Base-by-base conservation (phyloP, 2,797 vertebrate species). In the Peromyscus aztecus region DNA sequence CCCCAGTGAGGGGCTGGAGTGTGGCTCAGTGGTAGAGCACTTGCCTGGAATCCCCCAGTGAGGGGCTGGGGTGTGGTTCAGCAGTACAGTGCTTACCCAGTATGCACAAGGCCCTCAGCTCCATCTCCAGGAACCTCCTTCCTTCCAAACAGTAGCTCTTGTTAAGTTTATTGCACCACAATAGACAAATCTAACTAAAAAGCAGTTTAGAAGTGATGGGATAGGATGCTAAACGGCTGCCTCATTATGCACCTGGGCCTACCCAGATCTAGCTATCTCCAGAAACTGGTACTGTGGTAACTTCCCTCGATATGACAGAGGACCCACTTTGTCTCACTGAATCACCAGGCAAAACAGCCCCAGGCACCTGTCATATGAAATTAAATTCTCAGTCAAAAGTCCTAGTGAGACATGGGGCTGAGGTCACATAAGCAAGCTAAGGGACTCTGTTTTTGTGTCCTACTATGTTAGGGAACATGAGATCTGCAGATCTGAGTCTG, bases 291-390 rank as follows among this genome's bases (percentile, higher is more conserved):
- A 14, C 43, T n/a, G 43, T n/a, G 83, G 34, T 49, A 43, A 43
- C 43, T 63, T 67, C 21, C 34, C 63, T 1, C 1, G 3, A 19
- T 34, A 43, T 67, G 63, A 69, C 83, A n/a, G 43, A 69, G 46
- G 19, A 52, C 31, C 21, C 63, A 69, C 31, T 69, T n/a, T 27
- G 31, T 85, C 63, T 67, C 43, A 85, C 43, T 52, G 49, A 69
- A 52, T 85, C 63, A 85, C 40, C 43, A 85, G 83, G 83, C 31
- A 69, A 85, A 85, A 85, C 43, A 85, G 83, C 83, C 83, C 46
- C 43, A 24, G 63, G 83, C 63, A 69, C 31, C 43, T 85, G 83
- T 69, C 63, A 52, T 16, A 24, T n/a, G 6, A 85, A 31, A 85
- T 85, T 49, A 69, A 24, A 49, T 49, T 85, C 43, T 85, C 83